Evolutionary conservation across 2,888 invertebrate genomes (phyloP).

Genomic region (Muschampia plurimacula): DNA sequence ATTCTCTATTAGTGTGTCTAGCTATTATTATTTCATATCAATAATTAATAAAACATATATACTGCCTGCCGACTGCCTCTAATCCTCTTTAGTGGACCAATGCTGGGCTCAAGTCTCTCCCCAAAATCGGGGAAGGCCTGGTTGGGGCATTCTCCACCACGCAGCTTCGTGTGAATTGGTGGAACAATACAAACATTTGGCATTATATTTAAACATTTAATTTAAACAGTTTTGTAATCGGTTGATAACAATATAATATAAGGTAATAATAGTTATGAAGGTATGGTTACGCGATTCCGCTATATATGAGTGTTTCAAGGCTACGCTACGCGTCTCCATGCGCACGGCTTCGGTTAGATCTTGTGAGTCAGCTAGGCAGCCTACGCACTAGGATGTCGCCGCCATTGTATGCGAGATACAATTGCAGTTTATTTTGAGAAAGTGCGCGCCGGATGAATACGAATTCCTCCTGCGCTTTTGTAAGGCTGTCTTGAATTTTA

Average conservation of each 20-base stretch:
- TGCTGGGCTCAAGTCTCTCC: too few relatives aligned
- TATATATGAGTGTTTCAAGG: not conserved
- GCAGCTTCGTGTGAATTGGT: too few relatives aligned
- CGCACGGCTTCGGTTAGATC: slow-evolving; percentile 15
- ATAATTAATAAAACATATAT: too few relatives aligned
- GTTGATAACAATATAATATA: not conserved
- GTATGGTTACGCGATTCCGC: not conserved
- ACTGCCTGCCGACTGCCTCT: too few relatives aligned
- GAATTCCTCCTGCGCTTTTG: slow-evolving; percentile 43
- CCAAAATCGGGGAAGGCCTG: too few relatives aligned
- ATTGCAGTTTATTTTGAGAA: slow-evolving; percentile 55
- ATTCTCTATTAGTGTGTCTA: too few relatives aligned
- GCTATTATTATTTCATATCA: too few relatives aligned
- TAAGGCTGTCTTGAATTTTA: slow-evolving; percentile 38
- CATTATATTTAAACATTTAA: too few relatives aligned
- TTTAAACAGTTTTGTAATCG: not conserved
- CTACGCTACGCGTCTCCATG: not conserved
- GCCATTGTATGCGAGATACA: slow-evolving; percentile 54
- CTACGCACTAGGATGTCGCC: slow-evolving; percentile 52
- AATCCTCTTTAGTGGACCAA: too few relatives aligned
- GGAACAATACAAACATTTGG: too few relatives aligned
- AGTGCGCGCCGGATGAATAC: slow-evolving; percentile 51
- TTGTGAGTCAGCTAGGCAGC: slow-evolving; percentile 49
- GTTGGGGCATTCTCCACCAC: too few relatives aligned
- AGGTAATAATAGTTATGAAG: too few relatives aligned